A percentile compares a stretch with the other conserved stretches of the same genome.
phyloP scores from a whole-genome alignment of 1,140 invertebrate species.

The Tribolium madens region DNA sequence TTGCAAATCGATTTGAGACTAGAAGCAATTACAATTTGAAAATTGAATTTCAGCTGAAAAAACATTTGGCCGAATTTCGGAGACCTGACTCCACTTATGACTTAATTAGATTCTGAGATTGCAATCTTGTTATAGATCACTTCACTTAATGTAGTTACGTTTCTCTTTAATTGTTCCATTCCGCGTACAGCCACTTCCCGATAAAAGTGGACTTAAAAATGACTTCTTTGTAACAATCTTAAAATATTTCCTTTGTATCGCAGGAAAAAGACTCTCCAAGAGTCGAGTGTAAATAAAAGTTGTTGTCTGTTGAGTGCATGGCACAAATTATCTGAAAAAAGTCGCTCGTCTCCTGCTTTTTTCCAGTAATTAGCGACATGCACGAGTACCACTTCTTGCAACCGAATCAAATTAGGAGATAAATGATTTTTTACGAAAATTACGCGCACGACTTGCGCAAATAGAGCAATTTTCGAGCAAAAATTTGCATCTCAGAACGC shows the following conservation, averaged over 20 bases:
- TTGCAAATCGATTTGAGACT: neutral
- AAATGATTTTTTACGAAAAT: neutral
- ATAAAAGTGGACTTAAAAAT: no score
- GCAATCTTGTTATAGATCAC: neutral
- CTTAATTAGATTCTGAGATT: neutral
- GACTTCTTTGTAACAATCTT: no score
- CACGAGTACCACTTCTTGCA: neutral
- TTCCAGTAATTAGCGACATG: neutral
- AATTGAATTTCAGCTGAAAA: neutral
- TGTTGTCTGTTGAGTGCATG: neutral
- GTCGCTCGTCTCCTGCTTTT: neutral
- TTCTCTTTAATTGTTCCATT: neutral
- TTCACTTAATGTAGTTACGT: neutral
- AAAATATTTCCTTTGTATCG: no score
- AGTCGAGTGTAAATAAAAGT: no score
- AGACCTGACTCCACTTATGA: neutral
- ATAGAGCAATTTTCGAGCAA: no score
- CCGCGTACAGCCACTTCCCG: neutral
- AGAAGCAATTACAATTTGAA: neutral
- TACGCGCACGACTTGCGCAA: no score
- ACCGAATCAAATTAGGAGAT: neutral
- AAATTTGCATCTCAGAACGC: no score
- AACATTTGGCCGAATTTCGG: neutral
- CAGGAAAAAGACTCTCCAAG: no score
- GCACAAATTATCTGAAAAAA: neutral